Evolutionary conservation across 2,797 vertebrate species (phyloP).

Genomic region (Platyrinchus mystaceus): DNA sequence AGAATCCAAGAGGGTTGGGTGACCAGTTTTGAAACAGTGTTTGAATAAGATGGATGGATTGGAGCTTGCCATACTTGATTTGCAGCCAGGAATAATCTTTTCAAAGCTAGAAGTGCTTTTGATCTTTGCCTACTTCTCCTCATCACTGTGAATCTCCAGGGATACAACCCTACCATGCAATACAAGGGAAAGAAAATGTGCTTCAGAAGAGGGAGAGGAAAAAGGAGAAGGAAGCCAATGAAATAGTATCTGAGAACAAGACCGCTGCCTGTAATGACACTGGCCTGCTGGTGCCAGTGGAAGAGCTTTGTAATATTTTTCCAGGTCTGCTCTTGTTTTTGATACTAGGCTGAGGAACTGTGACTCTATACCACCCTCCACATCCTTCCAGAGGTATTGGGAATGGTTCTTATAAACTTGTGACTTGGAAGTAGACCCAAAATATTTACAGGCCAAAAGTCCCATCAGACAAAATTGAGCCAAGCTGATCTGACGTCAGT

Average conservation of each 20-base stretch:
- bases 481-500: not conserved
- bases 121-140: conserved; percentile 73
- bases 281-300: conserved; percentile 58
- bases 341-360: not conserved
- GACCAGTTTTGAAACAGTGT: conserved; percentile 74
- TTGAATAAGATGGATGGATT: conserved; percentile 79
- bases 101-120: conserved; percentile 76
- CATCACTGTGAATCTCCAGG: conserved; percentile 75
- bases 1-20: conserved; percentile 70
- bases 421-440: not conserved
- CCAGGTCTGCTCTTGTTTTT: conserved; percentile 64
- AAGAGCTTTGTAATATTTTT: conserved; percentile 69
- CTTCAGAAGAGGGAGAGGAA: conserved; percentile 65
- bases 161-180: conserved; percentile 69
- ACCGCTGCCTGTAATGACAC: conserved; percentile 52
- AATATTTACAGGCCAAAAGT: not conserved
- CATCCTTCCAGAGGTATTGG: not conserved
- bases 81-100: conserved; percentile 80
- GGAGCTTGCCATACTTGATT: conserved; percentile 74
- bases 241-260: conserved; percentile 72
- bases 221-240: conserved; percentile 68
- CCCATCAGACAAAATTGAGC: not conserved
- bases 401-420: not conserved
- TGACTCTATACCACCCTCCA: not conserved
- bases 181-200: conserved; percentile 68